Base-by-base conservation (phyloP, 2,797 vertebrate species). In the Spinus pinus region DNA sequence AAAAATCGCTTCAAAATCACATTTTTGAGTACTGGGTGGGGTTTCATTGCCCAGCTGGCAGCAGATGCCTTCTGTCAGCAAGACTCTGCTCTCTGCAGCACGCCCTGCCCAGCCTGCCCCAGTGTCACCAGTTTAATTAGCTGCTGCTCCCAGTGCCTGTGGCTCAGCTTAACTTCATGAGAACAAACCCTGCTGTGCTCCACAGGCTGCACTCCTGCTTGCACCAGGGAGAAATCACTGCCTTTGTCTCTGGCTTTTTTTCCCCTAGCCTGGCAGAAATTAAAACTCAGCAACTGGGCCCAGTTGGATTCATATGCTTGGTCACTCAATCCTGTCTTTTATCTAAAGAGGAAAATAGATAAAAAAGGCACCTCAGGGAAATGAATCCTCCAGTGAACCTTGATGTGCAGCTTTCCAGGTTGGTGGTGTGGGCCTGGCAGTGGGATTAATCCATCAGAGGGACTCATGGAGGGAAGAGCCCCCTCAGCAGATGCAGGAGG, bases 21-120 rank as follows among this genome's bases (percentile, higher is more conserved):
- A 39, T 85, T 81, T 17, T 46, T 20, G 19, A 78, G 60, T 28
- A 8, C 3, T 64, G 67, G 64, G 86, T 74, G n/a, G 60, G 69
- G 79, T 89, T 87, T 90, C 33, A 67, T 56, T 80, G 89, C 90
- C 78, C 91, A 91, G 37, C 67, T 89, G 87, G 53, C 79, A 57
- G 81, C 50, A 62, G 78, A 25, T 44, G 58, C 20, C 27, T 88
- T 62, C 47, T 47, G 47, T 79, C 86, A 91, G 81, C 79, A 91
- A 85, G 71, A 82, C 21, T 58, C 14, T 35, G 30, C 50, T 69
- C 39, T 65, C 44, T 73, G 62, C 3, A 1, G 35, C 2, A 0
- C 14, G 35, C 13, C 51, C 51, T 86, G 60, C 64, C 66, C 87
- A 72, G 66, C 42, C 51, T 69, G 77, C 41, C 81, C 90, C 86